These are phyloP conservation scores for Epinotia ramella DNA, from an alignment of 2,888 invertebrate species.

Conservation along the genomic window DNA sequence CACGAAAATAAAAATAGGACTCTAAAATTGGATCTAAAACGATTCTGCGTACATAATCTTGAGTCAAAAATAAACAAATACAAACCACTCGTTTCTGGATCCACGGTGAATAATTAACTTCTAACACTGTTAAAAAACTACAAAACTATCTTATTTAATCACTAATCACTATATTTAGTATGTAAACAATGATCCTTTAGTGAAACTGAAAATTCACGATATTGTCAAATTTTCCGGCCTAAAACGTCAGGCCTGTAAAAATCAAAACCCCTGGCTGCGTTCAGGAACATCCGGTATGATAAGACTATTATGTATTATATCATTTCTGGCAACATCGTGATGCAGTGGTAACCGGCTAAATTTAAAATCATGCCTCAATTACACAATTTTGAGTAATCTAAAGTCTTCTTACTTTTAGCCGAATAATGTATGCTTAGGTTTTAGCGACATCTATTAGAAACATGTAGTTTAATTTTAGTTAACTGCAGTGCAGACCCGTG, in stretches of 20 bases:
- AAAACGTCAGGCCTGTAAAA: constrained; percentile 40
- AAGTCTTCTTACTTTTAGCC: neutral
- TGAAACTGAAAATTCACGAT: constrained; percentile 39
- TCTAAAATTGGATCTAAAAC: constrained; percentile 25
- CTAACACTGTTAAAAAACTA: constrained; percentile 25
- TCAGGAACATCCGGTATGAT: constrained; percentile 33
- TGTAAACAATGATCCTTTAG: constrained; percentile 40
- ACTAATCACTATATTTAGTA: constrained; percentile 22
- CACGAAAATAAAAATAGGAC: constrained; percentile 33
- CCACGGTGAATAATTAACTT: constrained; percentile 64
- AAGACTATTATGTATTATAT: constrained; percentile 22
- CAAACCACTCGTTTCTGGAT: constrained; percentile 72
- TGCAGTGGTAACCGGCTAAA: constrained; percentile 15
- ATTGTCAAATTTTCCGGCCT: constrained; percentile 35
- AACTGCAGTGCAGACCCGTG: neutral
- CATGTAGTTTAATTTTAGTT: too few species aligned
- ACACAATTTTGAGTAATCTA: neutral
- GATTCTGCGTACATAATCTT: constrained; percentile 15
- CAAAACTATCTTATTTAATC: constrained; percentile 20
- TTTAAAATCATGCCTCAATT: neutral
- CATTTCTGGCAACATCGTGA: constrained; percentile 38
- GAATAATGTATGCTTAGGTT: neutral
- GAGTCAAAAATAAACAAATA: constrained; percentile 29
- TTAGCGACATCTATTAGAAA: constrained; percentile 2
- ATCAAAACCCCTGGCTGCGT: constrained; percentile 17